Conservation (phyloP, 2,888 invertebrate genomes). For the Dorcus hopei region DNA sequence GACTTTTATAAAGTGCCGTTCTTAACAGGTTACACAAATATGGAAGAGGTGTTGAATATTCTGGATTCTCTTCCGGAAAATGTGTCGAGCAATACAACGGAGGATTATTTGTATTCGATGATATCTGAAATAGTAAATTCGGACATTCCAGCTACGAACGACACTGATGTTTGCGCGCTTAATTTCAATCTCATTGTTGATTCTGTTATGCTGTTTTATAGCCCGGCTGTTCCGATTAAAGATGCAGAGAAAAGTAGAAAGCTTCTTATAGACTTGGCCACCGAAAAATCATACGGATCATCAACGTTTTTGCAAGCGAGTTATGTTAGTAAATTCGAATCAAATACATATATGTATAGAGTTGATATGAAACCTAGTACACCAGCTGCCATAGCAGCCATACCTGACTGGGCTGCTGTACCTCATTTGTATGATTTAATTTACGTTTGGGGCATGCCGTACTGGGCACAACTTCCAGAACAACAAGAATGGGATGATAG, state of each 20-base stretch:
- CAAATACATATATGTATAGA: conserved; percentile 67
- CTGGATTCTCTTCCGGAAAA: conserved; percentile 57
- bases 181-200: conserved; percentile 68
- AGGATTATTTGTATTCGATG: conserved; percentile 54
- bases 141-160: conserved; percentile 58
- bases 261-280: conserved; percentile 67
- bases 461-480: conserved; percentile 60
- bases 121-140: conserved; percentile 61
- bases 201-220: conserved; percentile 74
- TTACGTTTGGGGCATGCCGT: conserved; percentile 78
- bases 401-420: conserved; percentile 76
- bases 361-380: conserved; percentile 75
- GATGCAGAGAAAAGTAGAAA: conserved; percentile 62
- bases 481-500: conserved; percentile 69
- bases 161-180: conserved; percentile 56
- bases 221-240: conserved; percentile 62
- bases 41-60: conserved; percentile 71
- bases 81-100: conserved; percentile 59
- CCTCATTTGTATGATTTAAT: conserved; percentile 80
- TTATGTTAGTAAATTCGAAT: conserved; percentile 56
- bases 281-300: conserved; percentile 65
- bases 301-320: conserved; percentile 68
- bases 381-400: conserved; percentile 58
- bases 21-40: conserved; percentile 70
- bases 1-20: conserved; percentile 67